phyloP scores from a whole-genome alignment of 2,888 invertebrate genomes.

The Ligdia adustata region DNA sequence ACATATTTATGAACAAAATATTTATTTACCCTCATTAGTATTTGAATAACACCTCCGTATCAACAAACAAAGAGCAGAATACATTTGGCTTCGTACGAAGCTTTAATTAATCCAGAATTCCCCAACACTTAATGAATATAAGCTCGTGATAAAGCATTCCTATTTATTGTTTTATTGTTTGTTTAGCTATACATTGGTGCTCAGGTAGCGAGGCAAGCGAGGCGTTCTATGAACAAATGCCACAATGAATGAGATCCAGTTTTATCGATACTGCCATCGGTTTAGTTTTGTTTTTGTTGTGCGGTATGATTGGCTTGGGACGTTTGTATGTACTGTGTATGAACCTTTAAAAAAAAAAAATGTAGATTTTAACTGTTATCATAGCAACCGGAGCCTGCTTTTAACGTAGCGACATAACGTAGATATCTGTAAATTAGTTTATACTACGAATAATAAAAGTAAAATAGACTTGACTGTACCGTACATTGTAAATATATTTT shows the following conservation, averaged over 20 bases:
- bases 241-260: slow-evolving; percentile 7
- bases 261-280: neutral
- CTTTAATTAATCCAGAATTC: slow-evolving; percentile 2
- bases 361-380: no score
- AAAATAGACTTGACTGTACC: no score
- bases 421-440: no score
- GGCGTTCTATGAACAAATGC: neutral
- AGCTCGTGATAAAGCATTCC: neutral
- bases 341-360: no score
- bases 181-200: neutral
- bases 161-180: neutral
- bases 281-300: slow-evolving; percentile 7
- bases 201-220: neutral
- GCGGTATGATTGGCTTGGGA: neutral
- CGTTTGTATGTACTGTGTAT: neutral
- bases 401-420: no score
- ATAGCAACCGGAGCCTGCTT: no score
- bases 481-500: no score
- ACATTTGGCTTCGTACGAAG: neutral
- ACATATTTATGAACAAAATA: no score
- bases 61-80: neutral
- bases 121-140: neutral
- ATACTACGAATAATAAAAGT: no score
- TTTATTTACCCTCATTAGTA: no score
- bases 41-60: no score